Conservation (phyloP, 2,888 invertebrate species). For the Callosobruchus maculatus region DNA sequence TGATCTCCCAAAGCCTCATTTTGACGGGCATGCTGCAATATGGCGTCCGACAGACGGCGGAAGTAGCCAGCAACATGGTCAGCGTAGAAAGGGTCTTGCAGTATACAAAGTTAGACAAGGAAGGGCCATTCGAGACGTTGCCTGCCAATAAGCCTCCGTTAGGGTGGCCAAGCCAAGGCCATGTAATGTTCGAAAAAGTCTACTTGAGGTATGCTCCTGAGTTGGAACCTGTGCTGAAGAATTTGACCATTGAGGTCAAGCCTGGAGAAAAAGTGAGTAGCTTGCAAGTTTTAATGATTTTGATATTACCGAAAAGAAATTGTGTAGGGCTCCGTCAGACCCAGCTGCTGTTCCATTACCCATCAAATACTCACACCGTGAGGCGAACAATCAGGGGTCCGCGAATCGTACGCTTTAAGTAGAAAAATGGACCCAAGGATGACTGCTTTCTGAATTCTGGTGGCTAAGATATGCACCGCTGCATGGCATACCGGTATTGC, state of each 20-base stretch:
- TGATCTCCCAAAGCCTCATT: conserved; percentile 68
- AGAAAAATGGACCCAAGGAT: too few species aligned
- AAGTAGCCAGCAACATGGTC: conserved; percentile 69
- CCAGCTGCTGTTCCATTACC: too few species aligned
- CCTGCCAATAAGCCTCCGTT: conserved; percentile 47
- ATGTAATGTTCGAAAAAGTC: conserved; percentile 58
- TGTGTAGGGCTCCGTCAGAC: too few species aligned
- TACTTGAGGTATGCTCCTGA: conserved; percentile 61
- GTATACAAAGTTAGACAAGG: conserved; percentile 70
- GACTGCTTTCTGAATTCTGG: too few species aligned
- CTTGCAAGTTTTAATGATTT: background rate
- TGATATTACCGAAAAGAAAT: background rate
- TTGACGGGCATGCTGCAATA: conserved; percentile 78
- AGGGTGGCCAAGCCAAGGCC: conserved; percentile 61
- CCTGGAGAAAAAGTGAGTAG: conserved; percentile 61
- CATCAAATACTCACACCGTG: too few species aligned
- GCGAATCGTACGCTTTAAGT: too few species aligned
- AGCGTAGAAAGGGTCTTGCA: conserved; percentile 77
- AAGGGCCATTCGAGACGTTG: conserved; percentile 59
- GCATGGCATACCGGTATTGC: too few species aligned
- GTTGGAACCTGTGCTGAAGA: conserved; percentile 67
- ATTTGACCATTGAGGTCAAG: conserved; percentile 60
- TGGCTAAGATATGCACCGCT: too few species aligned
- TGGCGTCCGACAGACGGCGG: conserved; percentile 74
- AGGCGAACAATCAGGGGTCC: too few species aligned